A percentile compares a stretch with the other conserved stretches of the same genome.
Conservation (phyloP, 2,888 invertebrate genomes). For the Hipparchia sbordonii region DNA sequence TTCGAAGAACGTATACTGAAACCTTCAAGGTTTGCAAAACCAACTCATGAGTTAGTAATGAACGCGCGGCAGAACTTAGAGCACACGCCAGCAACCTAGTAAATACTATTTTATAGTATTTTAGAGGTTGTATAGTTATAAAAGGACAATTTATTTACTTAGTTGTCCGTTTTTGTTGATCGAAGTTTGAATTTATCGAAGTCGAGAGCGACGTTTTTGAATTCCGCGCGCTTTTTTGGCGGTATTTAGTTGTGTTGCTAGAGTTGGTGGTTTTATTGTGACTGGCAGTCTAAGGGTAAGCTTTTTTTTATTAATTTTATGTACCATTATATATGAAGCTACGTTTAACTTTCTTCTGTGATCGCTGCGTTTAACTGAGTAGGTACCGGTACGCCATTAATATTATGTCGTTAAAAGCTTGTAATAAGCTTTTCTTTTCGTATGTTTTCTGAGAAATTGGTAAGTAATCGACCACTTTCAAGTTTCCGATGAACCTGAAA, state of each 20-base stretch:
- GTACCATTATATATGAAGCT: background rate
- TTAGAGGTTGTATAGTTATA: constrained; percentile 67
- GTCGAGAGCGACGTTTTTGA: constrained; percentile 51
- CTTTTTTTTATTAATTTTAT: constrained; percentile 28
- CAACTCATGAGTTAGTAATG: constrained; percentile 57
- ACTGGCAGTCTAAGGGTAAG: constrained; percentile 52
- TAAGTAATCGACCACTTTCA: too few relatives aligned
- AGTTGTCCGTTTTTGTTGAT: constrained; percentile 37
- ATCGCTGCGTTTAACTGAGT: too few relatives aligned
- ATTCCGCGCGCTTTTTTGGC: constrained; percentile 59
- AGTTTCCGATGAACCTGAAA: too few relatives aligned
- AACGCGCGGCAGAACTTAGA: constrained; percentile 60
- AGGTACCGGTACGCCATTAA: too few relatives aligned
- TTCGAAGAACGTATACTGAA: constrained; percentile 60
- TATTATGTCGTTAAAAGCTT: too few relatives aligned
- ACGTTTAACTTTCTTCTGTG: too few relatives aligned
- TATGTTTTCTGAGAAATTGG: too few relatives aligned
- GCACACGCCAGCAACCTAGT: constrained; percentile 77
- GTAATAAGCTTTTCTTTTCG: too few relatives aligned
- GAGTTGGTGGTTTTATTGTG: constrained; percentile 49
- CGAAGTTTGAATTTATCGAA: constrained; percentile 33
- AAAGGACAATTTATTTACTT: constrained; percentile 33
- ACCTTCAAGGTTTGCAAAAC: constrained; percentile 69
- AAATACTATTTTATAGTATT: constrained; percentile 36
- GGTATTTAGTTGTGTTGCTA: constrained; percentile 57